Conservation (phyloP, 2,113 vertebrate genomes). For the Tachuris rubrigastra region DNA sequence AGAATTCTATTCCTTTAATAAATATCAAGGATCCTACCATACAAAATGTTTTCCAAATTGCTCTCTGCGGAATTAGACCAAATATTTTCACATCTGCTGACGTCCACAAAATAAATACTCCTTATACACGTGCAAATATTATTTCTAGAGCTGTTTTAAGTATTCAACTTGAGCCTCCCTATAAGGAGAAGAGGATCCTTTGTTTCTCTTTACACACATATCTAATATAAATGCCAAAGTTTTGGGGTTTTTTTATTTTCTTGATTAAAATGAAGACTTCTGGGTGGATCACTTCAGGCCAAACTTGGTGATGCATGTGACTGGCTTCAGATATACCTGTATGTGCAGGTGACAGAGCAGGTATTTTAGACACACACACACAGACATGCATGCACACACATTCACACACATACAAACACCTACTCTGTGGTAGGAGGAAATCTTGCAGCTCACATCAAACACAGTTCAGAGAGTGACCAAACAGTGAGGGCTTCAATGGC, state of each 20-base stretch:
- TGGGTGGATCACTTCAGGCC: not conserved
- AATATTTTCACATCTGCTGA: not conserved
- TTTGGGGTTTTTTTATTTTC: not conserved
- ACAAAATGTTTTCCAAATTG: not conserved
- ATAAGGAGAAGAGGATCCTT: not conserved
- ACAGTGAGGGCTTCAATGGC: accelerated
- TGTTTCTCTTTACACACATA: not conserved
- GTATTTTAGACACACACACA: not conserved
- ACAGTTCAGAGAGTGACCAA: not conserved
- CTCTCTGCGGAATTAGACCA: not conserved
- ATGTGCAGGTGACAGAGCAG: not conserved
- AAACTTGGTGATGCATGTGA: not conserved
- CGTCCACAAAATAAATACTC: not conserved
- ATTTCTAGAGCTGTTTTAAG: not conserved
- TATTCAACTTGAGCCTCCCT: not conserved
- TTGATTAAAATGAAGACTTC: not conserved
- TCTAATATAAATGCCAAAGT: not conserved
- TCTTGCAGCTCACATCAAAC: not conserved
- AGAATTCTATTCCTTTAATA: not conserved
- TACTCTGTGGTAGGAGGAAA: not conserved
- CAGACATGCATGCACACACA: no score
- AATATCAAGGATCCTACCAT: not conserved
- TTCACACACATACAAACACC: not conserved
- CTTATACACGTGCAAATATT: not conserved
- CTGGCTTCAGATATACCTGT: not conserved